Percentiles rank a stretch among this genome's conserved stretches.
These are phyloP conservation scores for Poeciliopsis retropinna DNA, from an alignment of 2,113 vertebrate species.

Conservation along the genomic window DNA sequence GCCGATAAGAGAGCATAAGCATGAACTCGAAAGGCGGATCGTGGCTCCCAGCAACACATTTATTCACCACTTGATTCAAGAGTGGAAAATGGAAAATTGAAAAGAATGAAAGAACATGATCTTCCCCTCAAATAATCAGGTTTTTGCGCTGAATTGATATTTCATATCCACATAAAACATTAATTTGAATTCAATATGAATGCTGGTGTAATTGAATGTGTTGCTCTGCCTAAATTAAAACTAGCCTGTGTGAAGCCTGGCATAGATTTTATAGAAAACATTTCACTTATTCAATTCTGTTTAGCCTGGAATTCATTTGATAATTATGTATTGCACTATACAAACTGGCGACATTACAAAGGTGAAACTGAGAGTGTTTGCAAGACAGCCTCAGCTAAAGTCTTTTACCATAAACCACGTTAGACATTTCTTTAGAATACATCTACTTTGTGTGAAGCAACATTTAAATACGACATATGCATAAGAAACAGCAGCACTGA, in stretches of 20 bases:
- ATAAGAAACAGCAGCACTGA: background rate
- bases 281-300: conserved; percentile 24
- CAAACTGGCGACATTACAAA: conserved; percentile 28
- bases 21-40: conserved; percentile 65
- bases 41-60: conserved; percentile 60
- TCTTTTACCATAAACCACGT: conserved; percentile 11
- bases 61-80: conserved; percentile 61
- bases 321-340: conserved; percentile 32
- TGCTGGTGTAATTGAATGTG: conserved; percentile 65
- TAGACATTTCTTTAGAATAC: background rate
- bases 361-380: conserved; percentile 14
- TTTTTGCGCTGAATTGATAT: conserved; percentile 68
- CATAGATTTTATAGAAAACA: conserved; percentile 41
- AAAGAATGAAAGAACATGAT: conserved; percentile 70
- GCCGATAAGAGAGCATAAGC: conserved; percentile 74
- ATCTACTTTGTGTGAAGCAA: background rate
- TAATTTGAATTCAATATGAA: conserved; percentile 70
- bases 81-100: conserved; percentile 64
- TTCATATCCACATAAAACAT: conserved; percentile 69
- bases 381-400: conserved; percentile 14
- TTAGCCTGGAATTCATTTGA: conserved; percentile 33
- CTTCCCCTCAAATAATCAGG: conserved; percentile 66
- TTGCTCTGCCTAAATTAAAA: conserved; percentile 59
- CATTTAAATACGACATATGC: conserved; percentile 8
- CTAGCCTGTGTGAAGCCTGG: conserved; percentile 33